phyloP scores from a whole-genome alignment of 1,140 invertebrate species.

The Oppia nitens region DNA sequence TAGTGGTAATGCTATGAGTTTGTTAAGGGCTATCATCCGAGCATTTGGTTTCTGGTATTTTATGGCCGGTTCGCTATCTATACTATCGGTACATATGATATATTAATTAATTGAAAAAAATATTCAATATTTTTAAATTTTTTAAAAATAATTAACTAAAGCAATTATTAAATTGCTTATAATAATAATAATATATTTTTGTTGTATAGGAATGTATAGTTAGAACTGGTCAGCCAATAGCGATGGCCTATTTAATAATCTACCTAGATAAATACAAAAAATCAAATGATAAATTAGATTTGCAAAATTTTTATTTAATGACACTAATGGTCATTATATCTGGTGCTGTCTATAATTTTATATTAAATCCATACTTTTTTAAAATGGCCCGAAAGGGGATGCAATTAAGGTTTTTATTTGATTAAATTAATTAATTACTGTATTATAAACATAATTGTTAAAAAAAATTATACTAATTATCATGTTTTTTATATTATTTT shows the following conservation, averaged over 20 bases:
- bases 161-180: too few species aligned
- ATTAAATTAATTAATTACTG: too few species aligned
- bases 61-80: constrained; percentile 15
- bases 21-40: constrained; percentile 16
- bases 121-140: neutral
- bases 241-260: constrained; percentile 17
- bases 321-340: constrained; percentile 13
- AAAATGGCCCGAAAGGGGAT: constrained; percentile 36
- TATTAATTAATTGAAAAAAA: neutral
- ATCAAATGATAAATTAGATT: neutral
- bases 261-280: constrained; percentile 3
- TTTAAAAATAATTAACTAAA: too few species aligned
- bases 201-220: constrained; percentile 21
- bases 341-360: constrained; percentile 43
- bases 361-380: constrained; percentile 62
- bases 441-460: too few species aligned
- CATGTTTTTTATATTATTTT: too few species aligned
- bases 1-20: constrained; percentile 17
- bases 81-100: constrained; percentile 15
- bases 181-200: too few species aligned
- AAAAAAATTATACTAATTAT: too few species aligned
- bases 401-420: constrained; percentile 28
- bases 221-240: constrained; percentile 20
- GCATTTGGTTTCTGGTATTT: constrained; percentile 19
- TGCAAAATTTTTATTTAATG: constrained; percentile 11